Base-by-base conservation (phyloP, 1,140 invertebrate species). In the Rhynchophorus ferrugineus region DNA sequence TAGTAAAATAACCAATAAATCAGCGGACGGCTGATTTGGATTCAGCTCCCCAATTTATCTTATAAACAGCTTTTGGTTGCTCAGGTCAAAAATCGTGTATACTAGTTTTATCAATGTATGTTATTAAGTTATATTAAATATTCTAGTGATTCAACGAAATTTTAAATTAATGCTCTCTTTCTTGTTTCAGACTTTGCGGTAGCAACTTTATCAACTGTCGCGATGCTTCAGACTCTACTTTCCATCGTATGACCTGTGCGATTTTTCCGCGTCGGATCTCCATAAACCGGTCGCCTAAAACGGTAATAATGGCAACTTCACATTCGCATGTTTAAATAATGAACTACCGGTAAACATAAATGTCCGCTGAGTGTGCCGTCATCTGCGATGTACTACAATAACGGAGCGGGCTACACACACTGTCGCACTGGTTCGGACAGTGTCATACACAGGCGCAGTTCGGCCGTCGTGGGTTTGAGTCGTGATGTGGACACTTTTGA, bases 391-490 rank as follows among this genome's bases (percentile, higher is more conserved):
- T 60, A 62, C 51, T 66, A 61, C 36, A 54, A 54, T 18, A 47
- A 46, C 39, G 51, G 44, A 17, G 44, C 56, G 17, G 58, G 49
- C 3, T 69, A 69, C 49, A 58, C 61, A 41, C 61, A 69, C 56
- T 69, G 66, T 37, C 61, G 66, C n/a, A 67, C 66, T 29, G 63
- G 62, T 34, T 68, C 67, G 46, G 67, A 69, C 52, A 63, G 63
- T 35, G 57, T 65, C 46, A 60, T 69, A 13, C 64, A 68, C 54
- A 59, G 64, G 7, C 56, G 61, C 33, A 58, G 53, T 49, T 64
- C 56, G 13, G 57, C 57, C 17, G 52, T 59, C 22, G 59, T 63
- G 21, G 46, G 34, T 16, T 42, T 51, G 13, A 19, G 48, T 20
- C 47, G 61, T 17, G 65, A 66, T 37, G 51, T 49, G 22, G 67